Evolutionary conservation across 2,113 vertebrate genomes (phyloP).

Genomic region (Esox niger): DNA sequence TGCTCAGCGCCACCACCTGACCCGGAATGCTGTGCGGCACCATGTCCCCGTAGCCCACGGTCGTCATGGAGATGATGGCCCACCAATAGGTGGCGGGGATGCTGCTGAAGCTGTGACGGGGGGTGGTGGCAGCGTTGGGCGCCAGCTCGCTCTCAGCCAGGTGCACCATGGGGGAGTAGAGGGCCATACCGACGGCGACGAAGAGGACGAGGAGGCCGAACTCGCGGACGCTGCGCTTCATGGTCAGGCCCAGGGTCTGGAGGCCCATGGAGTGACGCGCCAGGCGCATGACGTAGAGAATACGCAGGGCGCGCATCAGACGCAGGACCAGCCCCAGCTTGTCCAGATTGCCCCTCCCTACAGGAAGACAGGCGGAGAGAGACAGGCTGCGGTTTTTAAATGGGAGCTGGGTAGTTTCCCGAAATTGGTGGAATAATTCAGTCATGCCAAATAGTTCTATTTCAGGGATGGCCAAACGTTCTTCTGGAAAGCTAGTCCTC

Average conservation of each 20-base stretch:
- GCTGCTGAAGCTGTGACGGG: conserved; percentile 87
- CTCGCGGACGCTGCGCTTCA: conserved; percentile 83
- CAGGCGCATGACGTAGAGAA: conserved; percentile 94
- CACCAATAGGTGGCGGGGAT: conserved; percentile 97
- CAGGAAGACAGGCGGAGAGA: conserved; percentile 19
- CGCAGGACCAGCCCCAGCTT: conserved; percentile 89
- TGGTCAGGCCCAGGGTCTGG: conserved; percentile 89
- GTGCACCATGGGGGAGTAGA: conserved; percentile 90
- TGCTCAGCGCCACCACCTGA: conserved; percentile 91
- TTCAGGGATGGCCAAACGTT: no score
- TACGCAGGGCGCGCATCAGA: conserved; percentile 85
- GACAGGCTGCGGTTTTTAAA: background rate
- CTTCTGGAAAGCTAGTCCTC: no score
- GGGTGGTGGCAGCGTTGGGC: conserved; percentile 64
- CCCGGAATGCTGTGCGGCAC: conserved; percentile 89
- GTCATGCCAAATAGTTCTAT: no score
- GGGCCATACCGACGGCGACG: conserved; percentile 85
- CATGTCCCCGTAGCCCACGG: conserved; percentile 95
- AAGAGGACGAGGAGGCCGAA: conserved; percentile 92
- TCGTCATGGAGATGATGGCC: conserved; percentile 99
- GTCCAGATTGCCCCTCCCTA: conserved; percentile 82
- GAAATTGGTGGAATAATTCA: no score
- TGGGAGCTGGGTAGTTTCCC: no score
- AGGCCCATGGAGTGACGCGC: conserved; percentile 92
- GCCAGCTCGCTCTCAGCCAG: conserved; percentile 86